phyloP scores from a whole-genome alignment of 2,888 invertebrate genomes.

The Aphidoletes aphidimyza region DNA sequence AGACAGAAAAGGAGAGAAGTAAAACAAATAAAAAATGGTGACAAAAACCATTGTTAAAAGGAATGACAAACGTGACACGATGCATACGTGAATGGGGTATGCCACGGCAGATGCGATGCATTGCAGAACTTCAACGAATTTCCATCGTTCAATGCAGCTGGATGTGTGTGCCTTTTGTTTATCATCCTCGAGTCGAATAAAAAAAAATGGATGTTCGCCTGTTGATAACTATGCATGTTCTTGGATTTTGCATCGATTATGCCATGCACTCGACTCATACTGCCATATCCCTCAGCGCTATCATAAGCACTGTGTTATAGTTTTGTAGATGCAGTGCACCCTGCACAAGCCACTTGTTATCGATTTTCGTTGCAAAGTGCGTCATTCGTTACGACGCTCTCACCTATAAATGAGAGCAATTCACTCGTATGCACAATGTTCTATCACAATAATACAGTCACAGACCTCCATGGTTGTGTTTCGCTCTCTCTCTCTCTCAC shows the following conservation, averaged over 20 bases:
- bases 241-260: not conserved
- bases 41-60: too few relatives aligned
- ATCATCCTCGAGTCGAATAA: not conserved
- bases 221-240: not conserved
- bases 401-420: constrained; percentile 22
- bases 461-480: too few relatives aligned
- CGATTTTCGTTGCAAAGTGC: constrained; percentile 39
- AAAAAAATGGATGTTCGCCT: not conserved
- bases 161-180: not conserved
- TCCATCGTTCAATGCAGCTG: not conserved
- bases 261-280: too few relatives aligned
- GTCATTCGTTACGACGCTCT: constrained; percentile 20
- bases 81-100: not conserved
- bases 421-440: not conserved
- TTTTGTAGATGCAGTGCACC: not conserved
- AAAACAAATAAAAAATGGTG: not conserved
- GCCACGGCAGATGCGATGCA: too few relatives aligned
- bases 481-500: not conserved
- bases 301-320: not conserved
- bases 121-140: not conserved
- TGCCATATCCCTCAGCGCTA: too few relatives aligned
- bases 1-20: not conserved
- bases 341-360: not conserved
- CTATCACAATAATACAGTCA: not conserved
- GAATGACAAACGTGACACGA: not conserved